Evolutionary conservation across 1,140 invertebrate species (phyloP), one percentile per base, ranked within the genome.

Genomic region (Conus ventricosus): DNA sequence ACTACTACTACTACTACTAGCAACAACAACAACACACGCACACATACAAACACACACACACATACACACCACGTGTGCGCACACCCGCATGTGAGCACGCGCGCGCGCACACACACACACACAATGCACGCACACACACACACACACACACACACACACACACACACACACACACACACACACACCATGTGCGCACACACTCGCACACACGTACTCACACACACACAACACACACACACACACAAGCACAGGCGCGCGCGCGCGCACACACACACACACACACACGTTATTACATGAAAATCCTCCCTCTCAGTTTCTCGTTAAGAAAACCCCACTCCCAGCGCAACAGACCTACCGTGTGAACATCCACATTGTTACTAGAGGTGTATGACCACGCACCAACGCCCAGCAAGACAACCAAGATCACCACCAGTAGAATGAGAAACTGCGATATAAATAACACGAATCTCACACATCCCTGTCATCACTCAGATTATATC

Each of bases 331-430:
- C 39, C 39, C 39, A 60, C 57, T 60, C 15, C 15, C 8, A 60
- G 8, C 57, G 57, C 5, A 20, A 78, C 23, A 78, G 39, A 82
- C 89, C 85, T 88, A 90, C 89, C 27, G 89, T 88, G 23, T 55
- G 86, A 11, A 87, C 51, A 27, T 90, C n/a, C 78, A 95, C 93
- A 85, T 90, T 89, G 39, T 94, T 92, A 80, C 94, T 93, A 17
- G 91, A 90, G 7, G 94, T 91, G n/a, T 94, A 91, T 27, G 93
- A 93, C 91, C 92, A 95, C 88, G 94, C 93, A 67, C 94, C 94
- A 75, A 92, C 90, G 23, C 93, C 94, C 13, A 95, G 89, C 27
- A 95, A 89, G 6, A 93, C 90, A 23, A 88, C 91, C 84, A 95
- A 95, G 57, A 95, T 92, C 89, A 94, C 88, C 89, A 94, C 93